Evolutionary conservation across 1,140 invertebrate genomes (phyloP), one percentile per base, ranked within the genome.

Genomic region (Meteorus sp.): DNA sequence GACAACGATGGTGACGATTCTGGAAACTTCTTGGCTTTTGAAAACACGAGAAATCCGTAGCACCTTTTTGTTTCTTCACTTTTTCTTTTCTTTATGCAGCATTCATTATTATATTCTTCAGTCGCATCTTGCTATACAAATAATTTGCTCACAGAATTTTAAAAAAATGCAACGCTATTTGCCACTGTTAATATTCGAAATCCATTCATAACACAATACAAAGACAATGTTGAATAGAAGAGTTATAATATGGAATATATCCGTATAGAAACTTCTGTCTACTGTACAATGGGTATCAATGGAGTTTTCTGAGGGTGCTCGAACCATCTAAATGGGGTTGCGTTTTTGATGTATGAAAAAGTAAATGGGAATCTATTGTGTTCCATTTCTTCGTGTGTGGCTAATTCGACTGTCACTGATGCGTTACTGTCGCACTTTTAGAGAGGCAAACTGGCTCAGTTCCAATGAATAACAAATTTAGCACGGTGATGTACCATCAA

Each of bases 361-460:
- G n/a, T 17, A n/a, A n/a, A 13, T 25, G n/a, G 45, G n/a, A 23
- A 66, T 68, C 67, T 60, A 69, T 69, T 69, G 67, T 69, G 66
- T 65, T 56, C 60, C 27, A 29, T 29, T 9, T 69, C 64, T 61
- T 65, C 59, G 66, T 69, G n/a, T n/a, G 67, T 69, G 67, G 67
- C 67, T 69, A 69, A 69, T 69, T 66, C 66, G 61, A 68, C 64
- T 69, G 66, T 69, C 66, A 64, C 66, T 64, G 63, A 45, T 13
- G 59, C 43, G 54, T 31, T 27, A 50, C 33, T 39, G 11, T 4
- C 15, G 3, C 35, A 4, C 8, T 39, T 6, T 11, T 33, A 33
- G 15, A 39, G 15, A 13, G 15, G 35, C 35, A 7, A 44, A 54
- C 27, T 61, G 59, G 61, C 64, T 66, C 37, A 45, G 59, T 41